Conservation (phyloP, 2,797 vertebrate species). For the Distichodus sexfasciatus region DNA sequence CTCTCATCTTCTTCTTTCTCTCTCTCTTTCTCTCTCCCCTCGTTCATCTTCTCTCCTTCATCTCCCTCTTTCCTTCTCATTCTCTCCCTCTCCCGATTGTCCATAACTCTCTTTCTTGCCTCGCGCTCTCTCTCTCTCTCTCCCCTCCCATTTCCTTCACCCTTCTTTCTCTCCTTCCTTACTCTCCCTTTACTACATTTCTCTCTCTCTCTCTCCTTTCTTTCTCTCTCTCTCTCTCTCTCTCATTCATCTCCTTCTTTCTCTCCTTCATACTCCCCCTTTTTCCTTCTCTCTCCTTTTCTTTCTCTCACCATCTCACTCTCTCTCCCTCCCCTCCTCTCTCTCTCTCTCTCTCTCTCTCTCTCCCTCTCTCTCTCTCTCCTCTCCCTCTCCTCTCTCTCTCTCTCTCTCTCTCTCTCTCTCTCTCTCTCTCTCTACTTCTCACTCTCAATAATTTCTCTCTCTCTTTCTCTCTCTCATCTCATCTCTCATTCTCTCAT, state of each 20-base stretch:
- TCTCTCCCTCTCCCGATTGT: not conserved
- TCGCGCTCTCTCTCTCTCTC: too few relatives aligned
- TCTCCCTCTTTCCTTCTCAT: not conserved
- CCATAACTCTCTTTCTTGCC: too few relatives aligned
- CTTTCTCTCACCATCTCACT: not conserved
- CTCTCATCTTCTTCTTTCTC: not conserved
- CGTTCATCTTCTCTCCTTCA: not conserved
- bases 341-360: not conserved
- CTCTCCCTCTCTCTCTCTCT: not conserved
- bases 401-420: not conserved
- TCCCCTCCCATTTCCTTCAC: not conserved
- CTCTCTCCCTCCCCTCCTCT: not conserved
- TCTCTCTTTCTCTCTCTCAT: conserved; percentile 8
- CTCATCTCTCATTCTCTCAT: too few relatives aligned
- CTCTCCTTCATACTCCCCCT: too few relatives aligned
- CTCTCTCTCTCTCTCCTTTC: too few relatives aligned
- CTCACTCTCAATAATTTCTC: conserved; percentile 19
- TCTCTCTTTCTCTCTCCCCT: not conserved
- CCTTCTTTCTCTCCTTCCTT: not conserved
- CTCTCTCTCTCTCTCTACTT: not conserved
- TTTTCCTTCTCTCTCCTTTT: too few relatives aligned
- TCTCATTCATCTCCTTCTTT: not conserved
- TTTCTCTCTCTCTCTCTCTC: too few relatives aligned
- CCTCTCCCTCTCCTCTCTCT: not conserved
- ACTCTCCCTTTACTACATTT: too few relatives aligned